phyloP scores from a whole-genome alignment of 2,113 vertebrate species.

The Phalacrocorax pelagicus region DNA sequence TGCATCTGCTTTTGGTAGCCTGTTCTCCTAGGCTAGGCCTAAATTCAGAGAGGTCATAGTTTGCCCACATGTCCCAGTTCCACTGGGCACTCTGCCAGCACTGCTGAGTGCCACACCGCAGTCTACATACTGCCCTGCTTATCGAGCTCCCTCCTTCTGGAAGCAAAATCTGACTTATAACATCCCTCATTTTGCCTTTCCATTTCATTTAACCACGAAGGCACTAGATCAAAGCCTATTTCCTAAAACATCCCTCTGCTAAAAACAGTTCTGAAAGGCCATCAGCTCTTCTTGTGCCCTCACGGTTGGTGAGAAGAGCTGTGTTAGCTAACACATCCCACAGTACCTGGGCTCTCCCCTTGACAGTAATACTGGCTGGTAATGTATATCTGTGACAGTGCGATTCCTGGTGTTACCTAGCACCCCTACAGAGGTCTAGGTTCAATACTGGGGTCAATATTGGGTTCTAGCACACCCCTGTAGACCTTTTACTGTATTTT shows the following conservation, averaged over 20 bases:
- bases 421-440: neutral
- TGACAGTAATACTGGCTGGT: neutral
- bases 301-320: neutral
- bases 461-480: neutral
- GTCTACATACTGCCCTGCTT: neutral
- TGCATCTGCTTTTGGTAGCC: neutral
- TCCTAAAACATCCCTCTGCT: neutral
- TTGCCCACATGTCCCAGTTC: neutral
- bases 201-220: neutral
- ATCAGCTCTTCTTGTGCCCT: neutral
- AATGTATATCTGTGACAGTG: fast-evolving
- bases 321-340: neutral
- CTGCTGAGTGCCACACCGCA: neutral
- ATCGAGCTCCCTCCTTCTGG: neutral
- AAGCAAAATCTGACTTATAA: neutral
- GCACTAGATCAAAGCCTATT: neutral
- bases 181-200: neutral
- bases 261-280: neutral
- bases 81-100: neutral
- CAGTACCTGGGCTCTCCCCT: neutral
- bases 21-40: neutral
- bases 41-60: neutral
- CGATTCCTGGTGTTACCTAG: neutral
- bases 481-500: neutral
- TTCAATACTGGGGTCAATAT: neutral